A percentile compares a stretch with the other conserved stretches of the same genome.
Evolutionary conservation across 2,797 vertebrate genomes (phyloP).

Genomic region (Myotis findleyi): DNA sequence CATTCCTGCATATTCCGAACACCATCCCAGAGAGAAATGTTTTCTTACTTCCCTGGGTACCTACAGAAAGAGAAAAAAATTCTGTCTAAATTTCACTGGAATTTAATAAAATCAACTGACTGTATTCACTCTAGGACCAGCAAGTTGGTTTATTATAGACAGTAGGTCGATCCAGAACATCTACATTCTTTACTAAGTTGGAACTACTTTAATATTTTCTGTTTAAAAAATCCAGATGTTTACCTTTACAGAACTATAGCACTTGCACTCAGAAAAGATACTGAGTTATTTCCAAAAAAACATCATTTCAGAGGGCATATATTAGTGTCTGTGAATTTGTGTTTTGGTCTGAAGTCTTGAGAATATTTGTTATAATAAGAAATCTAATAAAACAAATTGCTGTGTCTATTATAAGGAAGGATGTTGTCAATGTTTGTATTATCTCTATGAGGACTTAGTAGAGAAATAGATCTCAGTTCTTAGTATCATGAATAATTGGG

Average conservation of each 20-base stretch:
- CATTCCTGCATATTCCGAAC: constrained; percentile 77
- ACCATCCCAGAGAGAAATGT: constrained; percentile 61
- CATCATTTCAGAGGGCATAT: background rate
- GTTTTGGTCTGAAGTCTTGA: constrained; percentile 4
- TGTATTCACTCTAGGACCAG: background rate
- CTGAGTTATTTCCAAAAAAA: constrained; percentile 23
- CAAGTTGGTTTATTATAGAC: background rate
- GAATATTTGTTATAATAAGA: background rate
- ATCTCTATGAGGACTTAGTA: background rate
- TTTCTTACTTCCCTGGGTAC: constrained; percentile 69
- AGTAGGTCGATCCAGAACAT: background rate
- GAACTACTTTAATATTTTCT: background rate
- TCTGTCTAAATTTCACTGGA: background rate
- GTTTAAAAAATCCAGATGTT: background rate
- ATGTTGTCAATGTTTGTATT: background rate
- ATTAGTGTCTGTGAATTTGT: constrained; percentile 1
- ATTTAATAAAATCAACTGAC: constrained; percentile 34
- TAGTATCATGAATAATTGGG: background rate
- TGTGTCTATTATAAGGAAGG: constrained; percentile 8
- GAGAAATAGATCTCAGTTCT: constrained; percentile 32
- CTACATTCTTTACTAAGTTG: constrained; percentile 47
- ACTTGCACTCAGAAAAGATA: background rate
- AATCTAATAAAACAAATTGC: background rate
- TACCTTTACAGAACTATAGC: background rate
- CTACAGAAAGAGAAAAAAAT: constrained; percentile 72